Evolutionary conservation across 2,797 vertebrate species (phyloP), one percentile per base, ranked within the genome.

Genomic region (Hapalemur alaotrensis): DNA sequence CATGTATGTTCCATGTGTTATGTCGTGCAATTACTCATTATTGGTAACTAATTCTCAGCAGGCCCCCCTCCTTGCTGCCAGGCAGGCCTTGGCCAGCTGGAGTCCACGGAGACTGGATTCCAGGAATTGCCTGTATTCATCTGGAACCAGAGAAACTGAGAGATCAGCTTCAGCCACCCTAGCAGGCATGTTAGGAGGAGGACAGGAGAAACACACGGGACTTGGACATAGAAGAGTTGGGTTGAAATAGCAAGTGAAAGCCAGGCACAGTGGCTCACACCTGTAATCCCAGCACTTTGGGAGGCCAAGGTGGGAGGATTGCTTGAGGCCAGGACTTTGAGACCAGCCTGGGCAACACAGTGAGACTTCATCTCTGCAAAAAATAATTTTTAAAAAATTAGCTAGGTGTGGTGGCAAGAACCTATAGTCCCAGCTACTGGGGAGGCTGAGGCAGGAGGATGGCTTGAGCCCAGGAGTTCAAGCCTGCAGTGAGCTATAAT

Each of bases 141-240:
- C 25, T 48, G 43, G 30, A 86, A n/a, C 30, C 1, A 8, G 35
- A 69, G n/a, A 84, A 28, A 61, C 83, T 4, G 13, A 67, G 48
- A 57, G 41, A 50, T 17, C 35, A 73, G 61, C 41, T 50, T 57
- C 32, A 5, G 86, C 32, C 54, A 73, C 67, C 7, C 46, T 22
- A 22, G 23, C 11, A 30, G 52, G 28, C 32, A 57, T 23, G 7
- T 38, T 7, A 48, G 28, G 76, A 70, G 54, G 35, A 85, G 9
- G 8, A 11, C 28, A 38, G 43, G 28, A 70, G 25, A 69, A 41
- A 11, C 35, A 23, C n/a, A 11, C 12, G 2, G 46, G 73, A 32
- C n/a, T 81, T 61, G 48, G 57, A 88, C 61, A 23, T 5, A 18
- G 57, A 73, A 82, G n/a, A 95, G 52, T 30, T 43, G 83, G 20